Conservation (phyloP, 2,797 vertebrate species). For the Enteromius fasciolatus region DNA sequence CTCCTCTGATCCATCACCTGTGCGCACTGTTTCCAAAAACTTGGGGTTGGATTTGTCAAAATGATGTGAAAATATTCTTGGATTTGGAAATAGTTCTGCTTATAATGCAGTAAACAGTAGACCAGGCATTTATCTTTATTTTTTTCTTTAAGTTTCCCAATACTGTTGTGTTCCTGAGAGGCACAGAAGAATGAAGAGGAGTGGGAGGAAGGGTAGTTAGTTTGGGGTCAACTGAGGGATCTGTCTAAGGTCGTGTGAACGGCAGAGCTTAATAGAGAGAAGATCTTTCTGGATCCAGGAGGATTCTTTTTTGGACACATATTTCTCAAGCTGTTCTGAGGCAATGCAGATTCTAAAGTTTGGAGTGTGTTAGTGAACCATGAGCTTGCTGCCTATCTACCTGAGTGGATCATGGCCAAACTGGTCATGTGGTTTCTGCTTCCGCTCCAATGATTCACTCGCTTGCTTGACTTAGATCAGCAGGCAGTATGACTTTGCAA, state of each 20-base stretch:
- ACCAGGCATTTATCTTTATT: constrained; percentile 1
- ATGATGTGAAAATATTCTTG: constrained; percentile 7
- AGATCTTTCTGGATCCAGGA: constrained; percentile 12
- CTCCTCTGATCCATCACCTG: constrained; percentile 36
- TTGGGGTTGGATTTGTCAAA: constrained; percentile 17
- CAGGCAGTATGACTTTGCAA: not conserved
- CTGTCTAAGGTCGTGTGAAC: constrained; percentile 72
- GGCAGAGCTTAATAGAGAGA: constrained; percentile 56
- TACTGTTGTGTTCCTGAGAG: constrained; percentile 61
- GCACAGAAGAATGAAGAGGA: constrained; percentile 43
- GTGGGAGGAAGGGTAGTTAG: constrained; percentile 61
- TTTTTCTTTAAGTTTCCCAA: constrained; percentile 55
- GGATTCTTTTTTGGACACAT: not conserved
- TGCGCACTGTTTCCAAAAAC: constrained; percentile 1
- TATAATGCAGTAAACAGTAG: not conserved
- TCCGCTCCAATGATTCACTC: not conserved
- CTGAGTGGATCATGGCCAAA: constrained; percentile 23
- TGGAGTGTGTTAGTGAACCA: not conserved
- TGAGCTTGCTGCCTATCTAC: constrained; percentile 5
- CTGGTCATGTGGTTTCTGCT: constrained; percentile 3
- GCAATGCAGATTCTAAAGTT: constrained; percentile 8
- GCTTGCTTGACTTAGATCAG: not conserved
- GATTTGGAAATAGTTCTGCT: not conserved
- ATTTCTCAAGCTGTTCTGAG: not conserved
- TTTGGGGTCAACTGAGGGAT: constrained; percentile 61